Percentiles rank a stretch among this genome's conserved stretches.
phyloP scores from a whole-genome alignment of 2,888 invertebrate species.

The Cantharis flavilabris region DNA sequence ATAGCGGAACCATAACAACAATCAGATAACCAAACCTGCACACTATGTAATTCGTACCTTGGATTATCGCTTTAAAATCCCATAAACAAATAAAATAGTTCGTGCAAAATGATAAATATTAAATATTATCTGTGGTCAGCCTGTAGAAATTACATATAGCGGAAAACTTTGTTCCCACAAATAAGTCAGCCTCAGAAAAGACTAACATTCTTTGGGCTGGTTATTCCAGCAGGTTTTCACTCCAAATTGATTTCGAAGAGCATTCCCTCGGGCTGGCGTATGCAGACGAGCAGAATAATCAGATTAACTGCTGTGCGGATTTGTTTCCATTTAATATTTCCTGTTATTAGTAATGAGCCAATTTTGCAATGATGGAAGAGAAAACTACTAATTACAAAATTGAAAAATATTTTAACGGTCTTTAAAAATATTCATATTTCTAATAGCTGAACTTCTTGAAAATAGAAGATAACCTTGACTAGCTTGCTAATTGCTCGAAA shows the following conservation, averaged over 20 bases:
- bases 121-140: neutral
- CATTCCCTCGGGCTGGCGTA: no score
- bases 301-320: neutral
- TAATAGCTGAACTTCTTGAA: neutral
- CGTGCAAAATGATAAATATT: neutral
- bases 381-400: neutral
- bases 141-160: neutral
- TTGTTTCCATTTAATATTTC: neutral
- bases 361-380: neutral
- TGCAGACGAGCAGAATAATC: no score
- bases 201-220: neutral
- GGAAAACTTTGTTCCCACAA: neutral
- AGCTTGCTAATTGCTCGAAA: constrained; percentile 12
- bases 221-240: neutral
- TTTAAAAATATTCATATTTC: neutral
- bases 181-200: neutral
- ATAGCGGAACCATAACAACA: neutral
- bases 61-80: neutral
- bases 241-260: neutral
- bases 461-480: constrained; percentile 12
- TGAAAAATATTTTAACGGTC: neutral
- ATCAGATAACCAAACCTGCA: neutral
- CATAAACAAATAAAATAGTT: neutral
- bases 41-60: neutral
- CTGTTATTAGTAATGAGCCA: neutral